Percentiles rank a stretch among this genome's conserved stretches.
phyloP scores from a whole-genome alignment of 2,888 invertebrate genomes.

The Caenorhabditis zanzibari region DNA sequence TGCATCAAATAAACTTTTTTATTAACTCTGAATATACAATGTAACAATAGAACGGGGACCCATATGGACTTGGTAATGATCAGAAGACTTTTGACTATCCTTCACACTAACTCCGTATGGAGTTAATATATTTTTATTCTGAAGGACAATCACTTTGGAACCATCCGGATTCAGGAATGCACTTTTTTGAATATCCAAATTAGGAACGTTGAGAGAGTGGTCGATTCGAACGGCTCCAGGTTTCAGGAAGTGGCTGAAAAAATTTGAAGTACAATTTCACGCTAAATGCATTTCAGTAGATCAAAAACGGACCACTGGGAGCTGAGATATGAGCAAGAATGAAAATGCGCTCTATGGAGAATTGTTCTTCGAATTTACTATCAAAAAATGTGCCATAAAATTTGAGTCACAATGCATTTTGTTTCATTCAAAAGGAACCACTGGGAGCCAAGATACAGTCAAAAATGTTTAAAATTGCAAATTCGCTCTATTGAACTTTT shows the following conservation, averaged over 20 bases:
- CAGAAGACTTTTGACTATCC: conserved; percentile 6
- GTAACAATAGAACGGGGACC: conserved; percentile 48
- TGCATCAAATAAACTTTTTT: background rate
- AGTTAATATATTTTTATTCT: conserved; percentile 17
- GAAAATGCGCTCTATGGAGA: no score
- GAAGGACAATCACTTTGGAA: conserved; percentile 55
- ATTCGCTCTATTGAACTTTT: conserved; percentile 6
- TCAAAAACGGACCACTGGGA: background rate
- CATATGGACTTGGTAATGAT: conserved; percentile 61
- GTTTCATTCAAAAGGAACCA: no score
- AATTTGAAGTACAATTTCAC: conserved; percentile 33
- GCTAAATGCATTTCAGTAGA: conserved; percentile 10
- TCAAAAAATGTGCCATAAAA: no score
- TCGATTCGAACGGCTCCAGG: conserved; percentile 67
- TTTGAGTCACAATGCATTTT: no score
- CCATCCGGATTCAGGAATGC: conserved; percentile 66
- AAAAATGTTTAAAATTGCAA: no score
- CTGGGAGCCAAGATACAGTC: no score
- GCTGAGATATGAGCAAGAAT: background rate
- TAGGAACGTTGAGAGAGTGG: conserved; percentile 53
- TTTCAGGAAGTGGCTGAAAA: conserved; percentile 67
- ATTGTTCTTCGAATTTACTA: no score
- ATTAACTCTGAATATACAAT: conserved; percentile 56
- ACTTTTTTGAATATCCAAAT: conserved; percentile 47
- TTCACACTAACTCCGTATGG: conserved; percentile 24